phyloP scores from a whole-genome alignment of 2,888 invertebrate genomes.

The Amphimallon solstitiale region DNA sequence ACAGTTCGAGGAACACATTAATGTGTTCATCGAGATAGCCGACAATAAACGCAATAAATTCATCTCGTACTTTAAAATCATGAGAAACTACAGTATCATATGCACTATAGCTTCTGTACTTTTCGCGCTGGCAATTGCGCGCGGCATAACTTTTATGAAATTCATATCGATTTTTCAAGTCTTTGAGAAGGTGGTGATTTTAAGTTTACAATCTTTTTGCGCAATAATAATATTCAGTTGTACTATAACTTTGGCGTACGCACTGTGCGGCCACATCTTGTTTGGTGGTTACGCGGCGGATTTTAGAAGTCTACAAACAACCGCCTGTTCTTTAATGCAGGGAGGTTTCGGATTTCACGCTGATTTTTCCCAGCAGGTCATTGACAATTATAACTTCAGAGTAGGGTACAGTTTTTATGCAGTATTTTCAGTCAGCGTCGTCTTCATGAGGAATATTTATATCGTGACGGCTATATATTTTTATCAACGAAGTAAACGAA shows the following conservation, averaged over 20 bases:
- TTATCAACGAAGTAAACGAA: not conserved
- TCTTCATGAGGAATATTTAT: conserved; percentile 31
- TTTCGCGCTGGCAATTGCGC: conserved; percentile 42
- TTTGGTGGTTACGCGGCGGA: conserved; percentile 11
- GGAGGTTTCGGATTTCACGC: conserved; percentile 41
- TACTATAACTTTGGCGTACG: conserved; percentile 35
- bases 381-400: conserved; percentile 5
- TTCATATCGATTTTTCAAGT: conserved; percentile 43
- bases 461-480: conserved; percentile 8
- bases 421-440: conserved; percentile 37
- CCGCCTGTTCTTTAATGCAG: conserved; percentile 41
- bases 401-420: conserved; percentile 35
- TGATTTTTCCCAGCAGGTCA: conserved; percentile 36
- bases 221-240: conserved; percentile 33
- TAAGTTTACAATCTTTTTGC: conserved; percentile 30
- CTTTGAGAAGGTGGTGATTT: conserved; percentile 40
- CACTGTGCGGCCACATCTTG: conserved; percentile 33
- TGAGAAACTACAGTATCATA: conserved; percentile 38
- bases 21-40: conserved; percentile 40
- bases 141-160: conserved; percentile 44
- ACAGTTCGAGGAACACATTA: conserved; percentile 30
- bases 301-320: conserved; percentile 33
- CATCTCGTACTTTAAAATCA: conserved; percentile 41
- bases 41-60: conserved; percentile 44
- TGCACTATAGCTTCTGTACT: conserved; percentile 39